Evolutionary conservation across 2,888 invertebrate genomes (phyloP), one percentile per base, ranked within the genome.

Genomic region (Rhyacophila evoluta): DNA sequence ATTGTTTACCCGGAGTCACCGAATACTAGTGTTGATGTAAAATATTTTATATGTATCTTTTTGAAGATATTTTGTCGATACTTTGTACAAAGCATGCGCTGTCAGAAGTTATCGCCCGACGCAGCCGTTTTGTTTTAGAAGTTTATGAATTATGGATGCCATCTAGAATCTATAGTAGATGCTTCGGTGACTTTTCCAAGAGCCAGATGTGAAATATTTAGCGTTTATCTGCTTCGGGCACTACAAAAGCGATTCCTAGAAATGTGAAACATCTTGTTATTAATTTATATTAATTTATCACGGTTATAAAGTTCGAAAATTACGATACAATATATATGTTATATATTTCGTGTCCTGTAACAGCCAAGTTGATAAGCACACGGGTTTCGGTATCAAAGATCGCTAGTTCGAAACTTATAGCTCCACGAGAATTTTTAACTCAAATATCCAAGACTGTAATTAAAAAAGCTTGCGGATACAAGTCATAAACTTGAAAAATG

Each of bases 121-220:
- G 80, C 69, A 55, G 71, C 75, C 80, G 80, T 81, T 81, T 81
- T 81, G 78, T 79, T 81, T 74, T 71, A 19, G 79, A 81, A 81
- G 77, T 81, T 81, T 81, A 81, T 81, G 81, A 81, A 81, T 81
- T 81, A 81, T 81, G 81, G 77, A 81, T 79, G 74, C 39, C n/a
- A 33, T 19, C 55, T 55, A 19, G 55, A 55, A 55, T 55, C 55
- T 55, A n/a, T n/a, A n/a, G n/a, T n/a, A 10, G 55, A 55, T 25
- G 55, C 25, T 19, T 55, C 55, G 19, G 8, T 10, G 55, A 55
- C 55, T 55, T 55, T 55, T 55, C 55, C 71, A 37, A 33, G 71
- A 71, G 71, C 69, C 69, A 69, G 69, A 69, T 69, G 69, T 69
- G 69, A 33, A 12, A 33, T 69, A 29, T 69, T 69, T 33, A 29